These are phyloP conservation scores for Drosophila sproati DNA, from an alignment of 1,140 invertebrate species.

Conservation along the genomic window DNA sequence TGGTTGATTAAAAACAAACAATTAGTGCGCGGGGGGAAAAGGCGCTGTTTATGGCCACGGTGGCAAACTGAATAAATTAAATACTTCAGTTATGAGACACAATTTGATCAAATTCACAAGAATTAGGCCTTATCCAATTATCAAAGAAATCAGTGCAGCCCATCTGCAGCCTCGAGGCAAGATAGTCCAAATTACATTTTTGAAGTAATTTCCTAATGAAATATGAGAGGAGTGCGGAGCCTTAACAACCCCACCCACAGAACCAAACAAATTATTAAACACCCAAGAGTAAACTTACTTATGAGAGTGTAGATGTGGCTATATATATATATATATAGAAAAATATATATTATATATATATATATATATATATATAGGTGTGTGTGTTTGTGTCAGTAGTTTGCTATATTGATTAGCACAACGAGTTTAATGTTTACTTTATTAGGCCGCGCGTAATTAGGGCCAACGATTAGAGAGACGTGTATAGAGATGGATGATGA, in stretches of 20 bases:
- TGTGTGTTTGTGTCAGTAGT: conserved; percentile 46
- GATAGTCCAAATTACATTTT: conserved; percentile 57
- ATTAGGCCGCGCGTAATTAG: conserved; percentile 78
- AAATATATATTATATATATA: too few relatives aligned
- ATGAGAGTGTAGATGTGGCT: not conserved
- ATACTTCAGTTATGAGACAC: conserved; percentile 68
- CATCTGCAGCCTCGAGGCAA: not conserved
- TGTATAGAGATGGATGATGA: conserved; percentile 3
- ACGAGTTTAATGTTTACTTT: conserved; percentile 79
- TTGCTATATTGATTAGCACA: conserved; percentile 77
- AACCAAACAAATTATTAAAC: conserved; percentile 26
- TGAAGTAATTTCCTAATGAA: conserved; percentile 41
- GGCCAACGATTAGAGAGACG: conserved; percentile 46
- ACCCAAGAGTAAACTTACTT: conserved; percentile 31
- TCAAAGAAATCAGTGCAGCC: conserved; percentile 48
- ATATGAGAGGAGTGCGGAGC: conserved; percentile 15
- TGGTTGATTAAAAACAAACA: conserved; percentile 79
- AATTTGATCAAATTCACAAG: conserved; percentile 24
- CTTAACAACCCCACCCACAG: conserved; percentile 6
- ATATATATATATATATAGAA: too few relatives aligned
- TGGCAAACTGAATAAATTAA: conserved; percentile 59
- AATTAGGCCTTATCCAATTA: conserved; percentile 62
- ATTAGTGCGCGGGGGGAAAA: conserved; percentile 42
- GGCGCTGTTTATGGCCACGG: conserved; percentile 23
- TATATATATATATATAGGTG: not conserved